Base-by-base conservation (phyloP, 2,797 vertebrate genomes). In the Gymnothorax reevesii region DNA sequence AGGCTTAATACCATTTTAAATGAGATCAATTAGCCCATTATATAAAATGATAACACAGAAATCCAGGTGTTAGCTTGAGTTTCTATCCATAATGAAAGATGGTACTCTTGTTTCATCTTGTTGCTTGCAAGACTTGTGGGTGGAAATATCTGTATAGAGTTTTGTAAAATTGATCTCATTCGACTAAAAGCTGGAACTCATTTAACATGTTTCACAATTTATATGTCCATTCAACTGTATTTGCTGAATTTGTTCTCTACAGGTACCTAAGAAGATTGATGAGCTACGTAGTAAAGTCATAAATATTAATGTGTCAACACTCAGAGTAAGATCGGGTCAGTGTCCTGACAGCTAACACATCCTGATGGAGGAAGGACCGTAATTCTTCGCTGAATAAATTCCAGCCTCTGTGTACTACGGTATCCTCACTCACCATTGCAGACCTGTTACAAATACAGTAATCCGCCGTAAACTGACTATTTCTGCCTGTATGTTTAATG, bases 361-460 rank as follows among this genome's bases (percentile, higher is more conserved):
- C 22, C 57, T 64, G 57, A 84, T 20, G 12, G 59, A 12, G 22
- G 60, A 77, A 62, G 55, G 57, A 49, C 83, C 49, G 59, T 52
- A 84, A 22, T 84, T 66, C 52, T 66, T 66, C 33, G 13, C 60
- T 20, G n/a, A 84, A 66, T 66, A 49, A 62, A 60, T 80, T 83
- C 57, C 82, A 83, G 82, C 17, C 57, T 59, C 22, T 15, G 13
- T 49, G 27, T 52, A 42, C 33, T 33, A 54, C 52, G 59, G 6
- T 60, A 84, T 13, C 49, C 42, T 49, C 60, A 4, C 15, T 22
- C 33, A 66, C 27, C 60, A 33, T 49, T 69, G 60, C 60, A 84
- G 60, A 84, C 60, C 59, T 62, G 42, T 52, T 33, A 52, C 27
- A 52, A 7, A 52, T 42, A 66, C 3, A 49, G 49, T n/a, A 20